These are phyloP conservation scores for Bombylius major DNA, from an alignment of 2,888 invertebrate species.

Conservation along the genomic window DNA sequence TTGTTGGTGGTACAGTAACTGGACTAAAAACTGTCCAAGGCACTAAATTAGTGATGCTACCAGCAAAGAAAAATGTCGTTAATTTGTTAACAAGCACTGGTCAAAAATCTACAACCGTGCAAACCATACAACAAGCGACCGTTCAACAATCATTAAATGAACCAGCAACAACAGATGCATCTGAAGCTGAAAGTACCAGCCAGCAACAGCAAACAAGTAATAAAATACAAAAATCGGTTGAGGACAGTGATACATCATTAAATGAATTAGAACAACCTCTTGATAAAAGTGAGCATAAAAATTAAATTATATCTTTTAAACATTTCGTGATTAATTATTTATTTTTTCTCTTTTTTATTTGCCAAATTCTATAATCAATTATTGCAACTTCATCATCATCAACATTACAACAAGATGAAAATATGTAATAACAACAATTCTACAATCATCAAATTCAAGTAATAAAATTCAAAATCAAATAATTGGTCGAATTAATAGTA, in stretches of 20 bases:
- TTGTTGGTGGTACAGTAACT: constrained; percentile 28
- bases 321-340: background rate
- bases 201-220: too few relatives aligned
- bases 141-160: constrained; percentile 20
- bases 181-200: too few relatives aligned
- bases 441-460: background rate
- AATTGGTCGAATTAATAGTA: background rate
- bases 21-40: constrained; percentile 22
- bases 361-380: background rate
- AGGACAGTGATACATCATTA: constrained; percentile 3
- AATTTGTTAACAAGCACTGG: constrained; percentile 36
- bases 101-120: constrained; percentile 13
- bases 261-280: background rate
- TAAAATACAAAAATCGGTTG: background rate
- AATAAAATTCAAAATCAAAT: background rate
- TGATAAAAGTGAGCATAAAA: background rate
- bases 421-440: background rate
- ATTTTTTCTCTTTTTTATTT: background rate
- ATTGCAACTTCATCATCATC: background rate
- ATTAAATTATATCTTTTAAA: background rate
- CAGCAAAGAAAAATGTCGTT: constrained; percentile 44
- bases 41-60: constrained; percentile 40
- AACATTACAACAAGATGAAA: background rate
- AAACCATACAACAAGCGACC: constrained; percentile 35
- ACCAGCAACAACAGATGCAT: constrained; percentile 48